Evolutionary conservation across 2,797 vertebrate genomes (phyloP), one percentile per base, ranked within the genome.

Genomic region (Thalassophryne amazonica): DNA sequence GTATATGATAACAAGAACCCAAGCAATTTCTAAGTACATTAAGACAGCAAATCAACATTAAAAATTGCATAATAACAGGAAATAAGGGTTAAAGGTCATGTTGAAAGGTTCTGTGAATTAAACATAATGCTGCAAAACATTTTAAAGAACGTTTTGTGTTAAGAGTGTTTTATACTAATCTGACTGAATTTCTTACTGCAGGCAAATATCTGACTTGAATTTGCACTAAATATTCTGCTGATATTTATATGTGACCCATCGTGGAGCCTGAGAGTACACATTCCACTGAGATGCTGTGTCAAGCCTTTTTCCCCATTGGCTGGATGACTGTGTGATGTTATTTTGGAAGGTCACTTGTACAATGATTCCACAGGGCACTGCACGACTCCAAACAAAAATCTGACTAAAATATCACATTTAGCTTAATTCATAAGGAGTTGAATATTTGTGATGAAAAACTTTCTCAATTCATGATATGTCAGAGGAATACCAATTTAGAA

Each of bases 231-330:
- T 42, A 40, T 22, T 38, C 43, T 50, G 13, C 41, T 3, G 39
- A 36, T 57, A 23, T 24, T 69, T 27, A 16, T n/a, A 1, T 2
- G 22, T 66, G 68, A 70, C 65, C 68, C n/a, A 45, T 56, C 59
- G 41, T 49, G 23, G 42, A 60, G 58, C 49, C 60, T 49, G 41
- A 62, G 46, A 45, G 71, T 62, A 63, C 58, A 80, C 23, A 67
- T 67, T 71, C 76, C 56, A 25, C 49, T 2, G 52, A 76, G 67
- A 56, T 30, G 30, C 17, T 46, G 11, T 6, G 52, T 46, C 52
- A 32, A 6, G 43, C 41, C 37, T 49, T 61, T 36, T 49, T 37
- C 10, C 30, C 33, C 17, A 1, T 13, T 12, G 34, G 12, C 23
- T 5, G 49, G 24, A 48, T 46, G 46, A 25, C 19, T 27, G 37